Percentiles rank a stretch among this genome's conserved stretches.
phyloP scores from a whole-genome alignment of 2,888 invertebrate species.

The Diaprepes abbreviatus region DNA sequence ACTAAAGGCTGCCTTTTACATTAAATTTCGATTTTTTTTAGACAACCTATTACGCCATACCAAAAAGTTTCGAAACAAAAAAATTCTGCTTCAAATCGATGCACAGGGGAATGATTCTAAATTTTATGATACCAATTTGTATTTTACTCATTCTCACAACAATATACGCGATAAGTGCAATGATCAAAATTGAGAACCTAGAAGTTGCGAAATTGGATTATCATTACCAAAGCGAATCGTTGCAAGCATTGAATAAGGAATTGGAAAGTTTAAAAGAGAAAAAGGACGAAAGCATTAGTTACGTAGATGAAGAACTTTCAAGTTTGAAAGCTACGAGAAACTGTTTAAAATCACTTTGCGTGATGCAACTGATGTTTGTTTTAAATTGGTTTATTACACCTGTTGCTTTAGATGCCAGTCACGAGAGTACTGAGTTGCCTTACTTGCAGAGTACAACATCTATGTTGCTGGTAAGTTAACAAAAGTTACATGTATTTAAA shows the following conservation, averaged over 20 bases:
- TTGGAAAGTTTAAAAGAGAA: constrained; percentile 59
- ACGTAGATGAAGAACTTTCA: constrained; percentile 54
- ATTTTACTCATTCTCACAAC: constrained; percentile 77
- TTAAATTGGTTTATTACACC: constrained; percentile 70
- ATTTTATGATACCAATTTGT: constrained; percentile 82
- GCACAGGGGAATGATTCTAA: constrained; percentile 82
- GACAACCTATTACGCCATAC: constrained; percentile 77
- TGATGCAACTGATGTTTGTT: constrained; percentile 74
- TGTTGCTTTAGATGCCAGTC: constrained; percentile 46
- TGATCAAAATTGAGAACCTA: constrained; percentile 64
- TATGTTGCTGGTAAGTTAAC: constrained; percentile 45
- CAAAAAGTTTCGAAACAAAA: constrained; percentile 80
- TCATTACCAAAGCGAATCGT: constrained; percentile 64
- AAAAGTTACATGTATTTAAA: no score
- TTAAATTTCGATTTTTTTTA: no score
- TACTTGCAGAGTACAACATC: constrained; percentile 46
- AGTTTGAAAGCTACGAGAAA: constrained; percentile 73
- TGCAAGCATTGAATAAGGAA: constrained; percentile 62
- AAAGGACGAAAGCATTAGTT: constrained; percentile 53
- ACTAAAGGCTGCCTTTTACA: no score
- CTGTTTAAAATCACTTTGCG: constrained; percentile 74
- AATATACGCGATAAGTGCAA: constrained; percentile 72
- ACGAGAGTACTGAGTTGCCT: constrained; percentile 40
- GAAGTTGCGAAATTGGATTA: constrained; percentile 65
- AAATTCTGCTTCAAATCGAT: constrained; percentile 85